These are phyloP conservation scores for Microcebus jonahi DNA, from an alignment of 2,113 vertebrate species.

Conservation along the genomic window DNA sequence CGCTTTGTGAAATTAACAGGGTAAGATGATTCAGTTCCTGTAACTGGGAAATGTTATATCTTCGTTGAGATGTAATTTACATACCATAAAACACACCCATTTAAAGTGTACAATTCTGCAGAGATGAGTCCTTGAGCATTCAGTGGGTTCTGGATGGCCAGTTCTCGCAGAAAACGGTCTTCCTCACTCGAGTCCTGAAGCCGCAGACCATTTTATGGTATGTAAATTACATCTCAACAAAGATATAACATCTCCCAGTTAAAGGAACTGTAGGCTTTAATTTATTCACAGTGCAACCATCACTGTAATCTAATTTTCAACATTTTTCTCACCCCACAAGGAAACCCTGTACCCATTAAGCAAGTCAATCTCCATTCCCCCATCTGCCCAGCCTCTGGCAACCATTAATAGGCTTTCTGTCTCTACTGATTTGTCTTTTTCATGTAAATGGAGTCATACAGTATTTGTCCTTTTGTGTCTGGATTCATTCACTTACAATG, in stretches of 20 bases:
- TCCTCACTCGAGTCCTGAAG: conserved; percentile 80
- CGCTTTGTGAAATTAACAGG: background rate
- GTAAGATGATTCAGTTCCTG: background rate
- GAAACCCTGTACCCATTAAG: background rate
- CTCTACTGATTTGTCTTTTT: background rate
- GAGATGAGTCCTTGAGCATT: background rate
- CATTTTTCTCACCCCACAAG: background rate
- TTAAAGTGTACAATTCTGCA: background rate
- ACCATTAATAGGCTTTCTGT: background rate
- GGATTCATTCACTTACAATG: background rate
- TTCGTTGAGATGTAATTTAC: background rate
- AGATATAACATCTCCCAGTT: too few species aligned
- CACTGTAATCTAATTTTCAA: background rate
- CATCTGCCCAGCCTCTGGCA: background rate
- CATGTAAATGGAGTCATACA: background rate
- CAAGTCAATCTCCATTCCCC: background rate
- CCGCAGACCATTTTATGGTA: background rate
- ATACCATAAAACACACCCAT: background rate
- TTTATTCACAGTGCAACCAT: background rate
- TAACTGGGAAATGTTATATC: background rate
- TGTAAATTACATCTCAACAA: too few species aligned
- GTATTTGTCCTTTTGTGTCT: background rate
- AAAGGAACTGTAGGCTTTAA: background rate
- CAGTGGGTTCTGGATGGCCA: conserved; percentile 80
- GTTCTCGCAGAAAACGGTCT: conserved; percentile 82